phyloP scores from a whole-genome alignment of 2,797 vertebrate genomes.

The Jordanella pulchra region DNA sequence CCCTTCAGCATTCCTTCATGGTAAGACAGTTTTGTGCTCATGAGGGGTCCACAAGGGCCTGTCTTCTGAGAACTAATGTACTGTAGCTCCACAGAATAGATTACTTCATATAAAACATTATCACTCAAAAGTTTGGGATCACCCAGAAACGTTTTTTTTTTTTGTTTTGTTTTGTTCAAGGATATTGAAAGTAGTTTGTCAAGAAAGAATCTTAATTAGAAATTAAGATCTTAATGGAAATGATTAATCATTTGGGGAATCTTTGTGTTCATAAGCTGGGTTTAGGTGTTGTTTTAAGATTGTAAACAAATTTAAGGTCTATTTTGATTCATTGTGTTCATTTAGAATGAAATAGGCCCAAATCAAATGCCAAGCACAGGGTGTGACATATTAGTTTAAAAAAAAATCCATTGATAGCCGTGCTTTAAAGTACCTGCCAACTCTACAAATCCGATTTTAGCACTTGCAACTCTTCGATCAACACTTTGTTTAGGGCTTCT shows the following conservation, averaged over 20 bases:
- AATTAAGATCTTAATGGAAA: not conserved
- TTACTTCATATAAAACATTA: not conserved
- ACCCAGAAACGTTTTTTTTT: not conserved
- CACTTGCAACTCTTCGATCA: not conserved
- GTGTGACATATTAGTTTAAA: not conserved
- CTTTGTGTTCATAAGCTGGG: not conserved
- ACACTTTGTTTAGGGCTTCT: too few species aligned
- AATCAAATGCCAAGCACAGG: not conserved
- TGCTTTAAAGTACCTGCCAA: not conserved
- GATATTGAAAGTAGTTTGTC: too few species aligned
- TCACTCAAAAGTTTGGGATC: not conserved
- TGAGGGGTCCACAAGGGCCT: constrained; percentile 71
- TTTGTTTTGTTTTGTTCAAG: too few species aligned
- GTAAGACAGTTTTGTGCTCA: constrained; percentile 67
- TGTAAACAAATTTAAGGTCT: not conserved
- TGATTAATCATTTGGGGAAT: not conserved
- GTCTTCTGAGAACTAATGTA: constrained; percentile 73
- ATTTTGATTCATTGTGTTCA: not conserved
- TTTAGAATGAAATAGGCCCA: not conserved
- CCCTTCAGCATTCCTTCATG: constrained; percentile 71
- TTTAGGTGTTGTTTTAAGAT: not conserved
- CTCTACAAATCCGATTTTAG: not conserved
- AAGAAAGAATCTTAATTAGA: not conserved
- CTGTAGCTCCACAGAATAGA: constrained; percentile 51
- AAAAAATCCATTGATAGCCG: not conserved